Base-by-base conservation (phyloP, 2,888 invertebrate species). In the Eupithecia tripunctaria region DNA sequence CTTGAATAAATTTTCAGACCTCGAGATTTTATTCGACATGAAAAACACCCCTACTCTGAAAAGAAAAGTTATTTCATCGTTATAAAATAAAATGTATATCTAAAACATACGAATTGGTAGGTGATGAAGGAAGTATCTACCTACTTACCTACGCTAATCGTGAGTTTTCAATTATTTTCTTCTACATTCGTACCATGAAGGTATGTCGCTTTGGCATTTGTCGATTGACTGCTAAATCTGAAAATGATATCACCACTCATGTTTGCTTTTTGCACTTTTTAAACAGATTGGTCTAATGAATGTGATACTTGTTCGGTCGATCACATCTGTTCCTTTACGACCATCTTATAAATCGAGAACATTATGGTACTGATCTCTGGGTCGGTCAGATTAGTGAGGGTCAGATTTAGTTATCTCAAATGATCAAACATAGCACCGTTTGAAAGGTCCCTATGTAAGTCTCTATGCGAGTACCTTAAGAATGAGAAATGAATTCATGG, bases 241-340 rank as follows among this genome's bases (percentile, higher is more conserved):
- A 68, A 29, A 63, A 63, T 69, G 62, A 69, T 63, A 47, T 69
- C 62, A 69, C 32, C 62, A 36, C 29, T 59, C 5, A 15, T 62
- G 29, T 62, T 63, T 62, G 32, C 62, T 51, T 68, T 63, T 63
- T 32, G 32, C 29, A 69, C 63, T 62, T 62, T 68, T 67, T 67
- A 21, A 21, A 68, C 15, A 41, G 41, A 67, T 25, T 25, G 67
- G 36, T 67, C 59, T 32, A 56, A 67, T 36, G 56, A 36, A 67
- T 60, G 14, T 29, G 29, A 3, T 67, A 25, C 51, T 32, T 32
- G 67, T 56, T 36, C 36, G 25, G n/a, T 12, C 38, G n/a, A 21
- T 38, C 38, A 41, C 64, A 25, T 29, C 18, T 29, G 60, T 60
- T 60, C 5, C 15, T 27, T 27, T 60, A 27, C 29, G 60, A 8